Base-by-base conservation (phyloP, 37 sponge, comb jelly and placozoan species). In the Halisarca cf. caerulea region DNA sequence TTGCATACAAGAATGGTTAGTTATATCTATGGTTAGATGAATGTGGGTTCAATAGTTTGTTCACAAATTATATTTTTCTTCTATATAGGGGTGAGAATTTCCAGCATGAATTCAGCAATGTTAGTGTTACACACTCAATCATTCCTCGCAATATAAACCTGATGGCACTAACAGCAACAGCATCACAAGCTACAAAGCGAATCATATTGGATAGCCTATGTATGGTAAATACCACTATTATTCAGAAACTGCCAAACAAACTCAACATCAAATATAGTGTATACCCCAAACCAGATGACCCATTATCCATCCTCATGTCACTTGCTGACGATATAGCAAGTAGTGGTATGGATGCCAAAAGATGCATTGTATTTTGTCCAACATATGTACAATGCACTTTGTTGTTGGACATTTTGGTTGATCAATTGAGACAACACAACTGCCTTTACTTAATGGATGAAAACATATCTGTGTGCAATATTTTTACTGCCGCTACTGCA, bases 91-190 rank as follows among this genome's bases (percentile, higher is more conserved):
- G 84, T 57, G 38, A 42, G 2, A n/a, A 82, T 21, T 86, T 86
- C 36, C 75, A 73, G 2, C 27, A n/a, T 30, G 87, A 86, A 38
- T 86, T 86, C 32, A 53, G 60, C 55, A 40, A 82, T 27, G 36
- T 86, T 20, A 28, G 55, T 43, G 58, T 82, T 33, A 53, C 82
- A 36, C 34, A 58, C 8, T 42, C 80, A 18, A 70, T 86, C 25
- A 21, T 82, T 30, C 87, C 87, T 34, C 27, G 24, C 2, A 45
- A 39, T 17, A 66, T 59, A 3, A 86, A 53, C 44, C 2, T 86
- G 20, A 86, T 86, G 83, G 73, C 83, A 7, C 57, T 81, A 58
- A 86, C 87, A 44, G 87, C 87, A 24, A 86, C 87, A 1, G 87
- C 87, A 2, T 82, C 28, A 17, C 8, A 23, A 4, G 2, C 1